A percentile compares a stretch with the other conserved stretches of the same genome.
Evolutionary conservation across 2,888 invertebrate species (phyloP).

Genomic region (Loripinus fragilis): DNA sequence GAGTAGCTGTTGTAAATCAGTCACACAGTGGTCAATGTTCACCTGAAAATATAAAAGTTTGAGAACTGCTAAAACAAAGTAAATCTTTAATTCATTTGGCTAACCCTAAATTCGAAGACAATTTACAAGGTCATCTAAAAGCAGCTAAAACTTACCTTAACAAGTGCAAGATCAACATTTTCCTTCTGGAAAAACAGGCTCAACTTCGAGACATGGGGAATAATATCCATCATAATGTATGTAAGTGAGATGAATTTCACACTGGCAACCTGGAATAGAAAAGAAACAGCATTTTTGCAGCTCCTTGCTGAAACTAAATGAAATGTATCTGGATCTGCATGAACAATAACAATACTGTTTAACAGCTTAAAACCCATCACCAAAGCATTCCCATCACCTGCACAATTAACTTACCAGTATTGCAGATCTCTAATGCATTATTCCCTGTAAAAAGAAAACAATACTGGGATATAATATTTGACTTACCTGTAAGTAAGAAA

Average conservation of each 20-base stretch:
- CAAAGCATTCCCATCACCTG: background rate
- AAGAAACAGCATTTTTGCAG: background rate
- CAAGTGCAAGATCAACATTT: slow-evolving; percentile 12
- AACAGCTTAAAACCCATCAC: background rate
- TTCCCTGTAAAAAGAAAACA: background rate
- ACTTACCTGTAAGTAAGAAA: too few relatives aligned
- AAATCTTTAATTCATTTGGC: too few relatives aligned
- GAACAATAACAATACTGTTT: background rate
- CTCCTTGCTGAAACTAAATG: background rate
- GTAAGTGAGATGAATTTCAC: slow-evolving; percentile 33
- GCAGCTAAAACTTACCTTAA: background rate
- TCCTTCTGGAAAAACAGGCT: slow-evolving; percentile 6
- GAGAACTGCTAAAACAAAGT: too few relatives aligned
- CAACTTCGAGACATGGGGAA: slow-evolving; percentile 5
- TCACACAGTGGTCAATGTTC: background rate
- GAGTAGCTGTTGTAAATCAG: background rate
- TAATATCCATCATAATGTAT: slow-evolving; percentile 50
- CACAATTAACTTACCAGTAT: slow-evolving; percentile 6
- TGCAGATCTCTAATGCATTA: background rate
- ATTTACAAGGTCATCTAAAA: background rate
- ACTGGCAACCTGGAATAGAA: background rate
- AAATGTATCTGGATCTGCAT: background rate
- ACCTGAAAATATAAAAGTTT: slow-evolving; percentile 8
- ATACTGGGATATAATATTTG: too few relatives aligned
- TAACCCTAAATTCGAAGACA: background rate